Evolutionary conservation across 2,797 vertebrate genomes (phyloP), one percentile per base, ranked within the genome.

Genomic region (Characodon lateralis): DNA sequence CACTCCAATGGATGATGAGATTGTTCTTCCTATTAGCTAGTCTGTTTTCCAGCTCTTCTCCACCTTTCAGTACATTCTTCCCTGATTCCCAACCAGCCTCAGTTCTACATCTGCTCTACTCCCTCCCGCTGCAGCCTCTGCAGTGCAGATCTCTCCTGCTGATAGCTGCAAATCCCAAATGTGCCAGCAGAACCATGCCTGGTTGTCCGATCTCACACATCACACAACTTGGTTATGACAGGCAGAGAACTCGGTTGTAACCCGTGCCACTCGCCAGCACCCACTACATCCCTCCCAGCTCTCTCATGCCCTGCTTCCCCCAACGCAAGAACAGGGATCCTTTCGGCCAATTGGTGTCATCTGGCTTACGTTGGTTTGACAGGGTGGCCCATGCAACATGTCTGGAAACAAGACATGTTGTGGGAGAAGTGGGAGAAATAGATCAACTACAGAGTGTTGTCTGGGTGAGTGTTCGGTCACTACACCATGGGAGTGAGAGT

Each of bases 111-210:
- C 22, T n/a, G 51, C 81, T 90, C 79, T 80, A 87, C 74, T 73
- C 78, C 88, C 87, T 83, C 84, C 88, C 79, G 78, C 82, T 82
- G 80, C 87, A 91, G 89, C 86, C 89, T 93, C 94, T 94, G 94
- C 95, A 96, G 92, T 95, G 95, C 95, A 95, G 95, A 94, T 95
- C 87, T 94, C 94, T 92, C 93, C 90, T 83, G 90, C 91, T 91
- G 93, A 95, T 93, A 89, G 89, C 90, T 91, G 92, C 92, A 93
- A 94, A 93, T 92, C 93, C 91, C 91, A 87, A 91, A 89, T 66
- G 87, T 91, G 91, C 91, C 92, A 90, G 85, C 86, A 91, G 82
- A 91, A 87, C 78, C 74, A 81, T 87, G 89, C 82, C 83, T 83
- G 79, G 73, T 89, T 87, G 84, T 79, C 74, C 76, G 72, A 73